Conservation (phyloP, 2,888 invertebrate genomes). For the Eilema sororculum region DNA sequence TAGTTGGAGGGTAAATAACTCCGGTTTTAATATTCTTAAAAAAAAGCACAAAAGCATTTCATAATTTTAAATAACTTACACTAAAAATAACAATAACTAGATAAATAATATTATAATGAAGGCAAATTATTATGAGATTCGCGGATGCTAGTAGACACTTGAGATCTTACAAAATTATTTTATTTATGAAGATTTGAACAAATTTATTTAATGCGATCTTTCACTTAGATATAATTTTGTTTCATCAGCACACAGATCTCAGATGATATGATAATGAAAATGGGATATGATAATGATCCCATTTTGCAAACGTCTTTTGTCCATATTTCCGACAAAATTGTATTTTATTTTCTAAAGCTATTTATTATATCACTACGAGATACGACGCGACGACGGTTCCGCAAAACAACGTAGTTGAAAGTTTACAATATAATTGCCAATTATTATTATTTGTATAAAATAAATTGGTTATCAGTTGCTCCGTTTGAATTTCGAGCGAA, state of each 20-base stretch:
- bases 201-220: constrained; percentile 2
- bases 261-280: too few relatives aligned
- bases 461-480: background rate
- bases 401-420: background rate
- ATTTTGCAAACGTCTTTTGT: constrained; percentile 1
- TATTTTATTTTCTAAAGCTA: background rate
- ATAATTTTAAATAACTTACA: too few relatives aligned
- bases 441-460: background rate
- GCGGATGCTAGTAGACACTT: too few relatives aligned
- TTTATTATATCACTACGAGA: background rate
- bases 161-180: too few relatives aligned
- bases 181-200: background rate
- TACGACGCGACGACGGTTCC: too few relatives aligned
- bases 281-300: background rate
- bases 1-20: too few relatives aligned
- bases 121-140: too few relatives aligned
- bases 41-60: too few relatives aligned
- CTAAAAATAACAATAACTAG: too few relatives aligned
- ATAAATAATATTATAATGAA: too few relatives aligned
- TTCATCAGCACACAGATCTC: background rate
- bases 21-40: too few relatives aligned
- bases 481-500: background rate
- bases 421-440: background rate
- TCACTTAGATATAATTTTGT: constrained; percentile 1
- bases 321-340: background rate